phyloP scores from a whole-genome alignment of 1,140 invertebrate species.

The Tigriopus japonicus region DNA sequence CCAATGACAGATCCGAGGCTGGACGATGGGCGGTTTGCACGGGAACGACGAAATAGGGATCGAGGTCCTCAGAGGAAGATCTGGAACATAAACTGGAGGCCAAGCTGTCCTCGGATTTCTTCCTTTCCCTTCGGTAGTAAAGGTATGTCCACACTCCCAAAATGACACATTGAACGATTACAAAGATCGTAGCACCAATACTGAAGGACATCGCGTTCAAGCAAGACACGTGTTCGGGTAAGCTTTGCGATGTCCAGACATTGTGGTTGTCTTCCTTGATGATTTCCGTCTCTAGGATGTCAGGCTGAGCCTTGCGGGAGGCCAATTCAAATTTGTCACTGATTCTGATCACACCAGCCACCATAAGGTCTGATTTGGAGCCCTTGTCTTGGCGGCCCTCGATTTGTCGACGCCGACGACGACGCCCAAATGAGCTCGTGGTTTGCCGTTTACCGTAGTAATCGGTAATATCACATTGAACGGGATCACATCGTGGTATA shows the following conservation, averaged over 20 bases:
- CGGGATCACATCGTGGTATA: slow-evolving; percentile 31
- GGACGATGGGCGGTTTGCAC: no score
- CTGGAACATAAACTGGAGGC: not conserved
- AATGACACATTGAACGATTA: not conserved
- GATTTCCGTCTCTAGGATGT: not conserved
- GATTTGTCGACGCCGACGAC: slow-evolving; percentile 19
- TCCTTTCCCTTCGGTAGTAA: not conserved
- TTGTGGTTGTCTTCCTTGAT: not conserved
- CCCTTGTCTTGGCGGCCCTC: not conserved
- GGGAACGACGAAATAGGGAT: not conserved
- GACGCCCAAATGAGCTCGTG: slow-evolving; percentile 27
- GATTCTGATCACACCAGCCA: slow-evolving; percentile 31
- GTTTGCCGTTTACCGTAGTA: slow-evolving; percentile 24
- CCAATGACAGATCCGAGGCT: no score
- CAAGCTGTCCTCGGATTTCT: not conserved
- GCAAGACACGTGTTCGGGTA: not conserved
- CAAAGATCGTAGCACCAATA: not conserved
- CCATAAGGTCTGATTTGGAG: slow-evolving; percentile 26
- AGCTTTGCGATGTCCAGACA: not conserved
- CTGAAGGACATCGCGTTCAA: no score
- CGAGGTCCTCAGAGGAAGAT: not conserved
- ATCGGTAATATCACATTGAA: slow-evolving; percentile 26
- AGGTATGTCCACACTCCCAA: not conserved
- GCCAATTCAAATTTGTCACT: slow-evolving; percentile 26
- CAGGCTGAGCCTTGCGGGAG: not conserved